Evolutionary conservation across 2,113 vertebrate genomes (phyloP), one percentile per base, ranked within the genome.

Genomic region (Ailurus styani): DNA sequence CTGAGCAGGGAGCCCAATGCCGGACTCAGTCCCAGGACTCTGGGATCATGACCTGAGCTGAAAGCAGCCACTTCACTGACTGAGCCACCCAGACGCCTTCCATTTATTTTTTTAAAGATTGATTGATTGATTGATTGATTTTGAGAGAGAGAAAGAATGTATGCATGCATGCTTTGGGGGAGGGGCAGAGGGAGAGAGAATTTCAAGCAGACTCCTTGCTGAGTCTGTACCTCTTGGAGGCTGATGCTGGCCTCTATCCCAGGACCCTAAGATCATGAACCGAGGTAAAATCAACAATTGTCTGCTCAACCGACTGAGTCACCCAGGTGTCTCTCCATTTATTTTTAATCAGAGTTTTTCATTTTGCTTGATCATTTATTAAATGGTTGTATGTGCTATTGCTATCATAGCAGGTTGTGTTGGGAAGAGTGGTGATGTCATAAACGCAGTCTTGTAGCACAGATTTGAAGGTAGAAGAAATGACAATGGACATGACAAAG

Each of bases 381-480:
- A 97, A 93, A 73, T 27, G 85, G 10, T 27, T 27, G 15, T 52
- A 42, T 70, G 42, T 62, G 34, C 27, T 88, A 62, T 84, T 37
- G 3, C 37, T 91, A 68, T 37, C 73, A 55, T 45, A 86, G 31
- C 78, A 87, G 62, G 10, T 73, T 95, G 7, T 40, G 66, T 85
- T 52, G 11, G 10, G 83, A 93, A 86, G 64, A 90, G 31, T 55
- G n/a, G 37, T 55, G 40, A 82, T 94, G 23, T 86, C 83, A 95
- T 9, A 64, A 90, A 90, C 1, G 72, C 21, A 66, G 37, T 78
- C 72, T 37, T 93, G 42, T 34, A 93, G 45, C 68, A 96, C 25
- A 93, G 91, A 68, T 88, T 96, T 75, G 31, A 82, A 87, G 52
- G 40, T 66, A 70, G 45, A 93, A 96, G 86, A 70, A 77, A 75